These are phyloP conservation scores for Ypsolopha sequella DNA, from an alignment of 2,888 invertebrate species.

Conservation along the genomic window DNA sequence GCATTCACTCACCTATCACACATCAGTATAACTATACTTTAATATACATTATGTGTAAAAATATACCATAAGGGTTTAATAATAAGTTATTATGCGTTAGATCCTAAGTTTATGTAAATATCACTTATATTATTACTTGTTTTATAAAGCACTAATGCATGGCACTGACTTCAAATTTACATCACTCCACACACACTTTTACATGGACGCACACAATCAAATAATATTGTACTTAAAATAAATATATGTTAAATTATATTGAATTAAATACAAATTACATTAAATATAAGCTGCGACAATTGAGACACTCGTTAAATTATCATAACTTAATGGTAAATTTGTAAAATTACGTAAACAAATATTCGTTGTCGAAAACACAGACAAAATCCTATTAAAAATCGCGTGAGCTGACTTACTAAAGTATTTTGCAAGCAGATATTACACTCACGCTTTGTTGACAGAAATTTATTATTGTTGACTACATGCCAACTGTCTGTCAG, in stretches of 20 bases:
- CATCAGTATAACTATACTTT: too few relatives aligned
- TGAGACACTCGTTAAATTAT: background rate
- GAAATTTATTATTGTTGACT: too few relatives aligned
- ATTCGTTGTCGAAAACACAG: too few relatives aligned
- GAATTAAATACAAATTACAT: background rate
- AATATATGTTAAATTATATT: background rate
- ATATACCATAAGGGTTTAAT: background rate
- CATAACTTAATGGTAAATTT: background rate
- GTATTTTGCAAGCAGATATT: too few relatives aligned
- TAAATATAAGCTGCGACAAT: background rate
- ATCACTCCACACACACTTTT: conserved; percentile 11
- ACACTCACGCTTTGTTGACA: too few relatives aligned
- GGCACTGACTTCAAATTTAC: conserved; percentile 48
- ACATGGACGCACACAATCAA: background rate
- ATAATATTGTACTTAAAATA: background rate
- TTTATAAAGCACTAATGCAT: conserved; percentile 49
- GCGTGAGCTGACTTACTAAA: too few relatives aligned
- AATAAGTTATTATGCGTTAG: conserved; percentile 3
- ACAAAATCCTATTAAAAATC: too few relatives aligned
- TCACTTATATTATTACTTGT: conserved; percentile 1
- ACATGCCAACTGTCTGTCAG: too few relatives aligned
- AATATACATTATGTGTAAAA: too few relatives aligned
- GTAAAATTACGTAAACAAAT: background rate
- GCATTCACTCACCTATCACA: too few relatives aligned
- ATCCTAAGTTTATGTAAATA: background rate